A percentile compares a stretch with the other conserved stretches of the same genome.
phyloP scores from a whole-genome alignment of 92 coral and sea anemone genomes.

The Plumapathes pennacea region DNA sequence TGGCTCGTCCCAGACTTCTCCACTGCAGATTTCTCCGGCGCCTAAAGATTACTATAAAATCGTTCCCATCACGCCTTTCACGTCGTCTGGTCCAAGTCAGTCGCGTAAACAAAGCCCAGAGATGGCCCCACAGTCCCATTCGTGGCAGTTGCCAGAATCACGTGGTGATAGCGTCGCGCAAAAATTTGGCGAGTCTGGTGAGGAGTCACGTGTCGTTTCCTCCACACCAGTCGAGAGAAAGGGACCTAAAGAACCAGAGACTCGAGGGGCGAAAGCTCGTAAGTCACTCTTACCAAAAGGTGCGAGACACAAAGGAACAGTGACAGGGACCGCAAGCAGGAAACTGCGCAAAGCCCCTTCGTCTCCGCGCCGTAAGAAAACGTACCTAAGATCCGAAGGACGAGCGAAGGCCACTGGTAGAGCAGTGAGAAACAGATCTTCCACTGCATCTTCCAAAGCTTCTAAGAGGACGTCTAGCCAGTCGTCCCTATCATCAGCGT shows the following conservation, averaged over 20 bases:
- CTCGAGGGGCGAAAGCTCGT: background rate
- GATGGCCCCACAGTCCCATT: slow-evolving; percentile 43
- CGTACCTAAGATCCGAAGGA: slow-evolving; percentile 46
- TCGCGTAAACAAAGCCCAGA: slow-evolving; percentile 14
- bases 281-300: background rate
- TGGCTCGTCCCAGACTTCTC: slow-evolving; percentile 47
- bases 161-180: slow-evolving; percentile 74
- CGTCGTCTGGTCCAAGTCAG: slow-evolving; percentile 45
- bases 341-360: background rate
- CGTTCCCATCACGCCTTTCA: slow-evolving; percentile 75
- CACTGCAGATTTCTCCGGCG: slow-evolving; percentile 83
- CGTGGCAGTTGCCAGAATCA: slow-evolving; percentile 83
- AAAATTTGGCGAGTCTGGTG: slow-evolving; percentile 67
- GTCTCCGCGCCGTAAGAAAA: slow-evolving; percentile 3
- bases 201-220: slow-evolving; percentile 68
- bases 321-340: background rate
- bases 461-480: background rate
- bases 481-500: background rate
- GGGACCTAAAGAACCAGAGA: background rate
- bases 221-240: slow-evolving; percentile 10
- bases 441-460: background rate
- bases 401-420: slow-evolving; percentile 24
- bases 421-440: slow-evolving; percentile 5
- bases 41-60: slow-evolving; percentile 84
- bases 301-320: slow-evolving; percentile 5